Base-by-base conservation (phyloP, 2,888 invertebrate species). In the Gortyna flavago region DNA sequence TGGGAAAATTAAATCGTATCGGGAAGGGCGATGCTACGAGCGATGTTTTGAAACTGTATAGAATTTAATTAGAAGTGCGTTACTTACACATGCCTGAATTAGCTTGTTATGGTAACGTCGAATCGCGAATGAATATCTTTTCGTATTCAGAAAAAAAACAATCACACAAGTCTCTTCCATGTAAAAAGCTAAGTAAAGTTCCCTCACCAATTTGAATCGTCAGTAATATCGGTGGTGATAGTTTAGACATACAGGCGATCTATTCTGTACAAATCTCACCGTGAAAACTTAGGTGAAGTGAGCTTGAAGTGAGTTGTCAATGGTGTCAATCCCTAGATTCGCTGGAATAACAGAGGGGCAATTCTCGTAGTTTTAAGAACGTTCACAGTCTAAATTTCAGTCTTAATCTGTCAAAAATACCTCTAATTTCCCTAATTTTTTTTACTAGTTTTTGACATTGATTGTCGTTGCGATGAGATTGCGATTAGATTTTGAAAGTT, bases 41-140 rank as follows among this genome's bases (percentile, higher is more conserved):
- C 57, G 62, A 65, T 13, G 80, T 86, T 77, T 80, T 71, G 85
- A 71, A 85, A 85, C 74, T 79, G 61, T 54, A 25, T 72, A 21
- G 29, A 74, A 81, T 64, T 73, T 51, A 35, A 51, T 73, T 78
- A 54, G 1, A 51, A 7, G 32, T 48, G 13, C 29, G 41, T 65
- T 69, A 72, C 44, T 48, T 61, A 7, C 29, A n/a, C 29, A 64
- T 64, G n/a, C 21, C 25, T 62, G 51, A n/a, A 75, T 41, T 51
- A 9, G 5, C 32, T 32, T 57, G 25, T 32, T 57, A 5, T 6
- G n/a, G 54, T n/a, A n/a, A 35, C n/a, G 18, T 13, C 16, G 5
- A 11, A 57, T 44, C 11, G 25, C 54, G 54, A 54, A 54, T 54
- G 54, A 25, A 25, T 25, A 54, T 21, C 7, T 4, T 25, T 25